Base-by-base conservation (phyloP, 2,888 invertebrate species). In the Hermaeophaga mercurialis region DNA sequence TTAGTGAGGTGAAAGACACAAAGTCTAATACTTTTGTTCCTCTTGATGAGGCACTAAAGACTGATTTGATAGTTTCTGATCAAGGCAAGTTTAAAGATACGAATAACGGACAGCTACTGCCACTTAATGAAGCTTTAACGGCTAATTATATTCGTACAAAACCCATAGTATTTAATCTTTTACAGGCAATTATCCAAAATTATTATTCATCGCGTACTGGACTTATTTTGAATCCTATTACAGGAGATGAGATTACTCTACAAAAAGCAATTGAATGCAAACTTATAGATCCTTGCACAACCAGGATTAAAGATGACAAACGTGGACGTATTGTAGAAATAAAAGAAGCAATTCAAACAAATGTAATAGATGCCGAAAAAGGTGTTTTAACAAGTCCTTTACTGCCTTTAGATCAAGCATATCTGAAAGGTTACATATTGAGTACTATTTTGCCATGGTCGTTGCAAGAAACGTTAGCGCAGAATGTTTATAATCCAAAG, bases 391-490 rank as follows among this genome's bases (percentile, higher is more conserved):
- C 85, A 1, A 82, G 83, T 59, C 91, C 91, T 0, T 77, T 82
- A 59, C 82, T 89, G 71, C 86, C 88, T 48, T 79, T 94, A 33
- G 89, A 91, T 74, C 85, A 89, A 66, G 94, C 93, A 1, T 85
- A 87, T 66, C 85, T 88, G 46, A 91, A 90, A 73, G 92, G 93
- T 5, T 90, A 89, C 72, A 81, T 94, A 34, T 78, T 93, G 22
- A 90, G 88, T 68, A 88, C 90, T 22, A 84, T 85, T 50, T 87
- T 89, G 69, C 92, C 93, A 0, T 86, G 89, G 84, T 89, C 91
- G 0, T 78, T 94, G 56, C 91, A 91, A 74, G 91, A 93, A 79
- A 90, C 91, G 9, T 78, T 94, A 50, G 87, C 91, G 18, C 87
- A 91, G 75, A 88, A 89, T 59, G 83, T 89, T 33, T 94, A 92